Evolutionary conservation across 2,888 invertebrate species (phyloP).

Genomic region (Pammene aurita): DNA sequence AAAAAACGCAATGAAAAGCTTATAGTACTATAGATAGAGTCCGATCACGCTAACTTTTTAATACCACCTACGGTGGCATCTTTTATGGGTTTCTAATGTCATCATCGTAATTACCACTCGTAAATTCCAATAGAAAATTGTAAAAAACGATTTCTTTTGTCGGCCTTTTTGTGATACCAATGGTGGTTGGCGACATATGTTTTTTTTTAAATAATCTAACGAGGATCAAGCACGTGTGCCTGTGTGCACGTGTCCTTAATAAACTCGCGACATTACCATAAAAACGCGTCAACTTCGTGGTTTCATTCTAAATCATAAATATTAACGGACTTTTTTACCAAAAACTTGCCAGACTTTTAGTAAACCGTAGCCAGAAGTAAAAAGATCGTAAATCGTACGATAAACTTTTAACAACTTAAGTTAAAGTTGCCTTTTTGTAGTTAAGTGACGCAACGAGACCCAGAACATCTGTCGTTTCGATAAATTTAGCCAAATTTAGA

Average conservation of each 20-base stretch:
- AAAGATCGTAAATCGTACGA: not conserved
- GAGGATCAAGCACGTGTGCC: not conserved
- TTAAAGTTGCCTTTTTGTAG: not conserved
- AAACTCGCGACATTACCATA: slow-evolving; percentile 11
- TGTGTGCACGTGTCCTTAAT: not conserved
- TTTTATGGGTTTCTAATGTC: too few species aligned
- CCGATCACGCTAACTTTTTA: too few species aligned
- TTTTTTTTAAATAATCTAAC: not conserved
- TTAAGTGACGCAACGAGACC: slow-evolving; percentile 42
- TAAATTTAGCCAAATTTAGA: slow-evolving; percentile 37
- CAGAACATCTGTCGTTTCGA: slow-evolving; percentile 45
- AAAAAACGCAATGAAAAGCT: not conserved
- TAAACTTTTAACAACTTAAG: slow-evolving; percentile 5
- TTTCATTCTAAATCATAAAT: slow-evolving; percentile 22
- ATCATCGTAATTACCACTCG: too few species aligned
- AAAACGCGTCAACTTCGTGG: slow-evolving; percentile 12
- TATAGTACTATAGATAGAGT: too few species aligned
- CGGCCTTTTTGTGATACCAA: too few species aligned
- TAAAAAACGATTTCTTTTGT: too few species aligned
- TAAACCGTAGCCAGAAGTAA: not conserved
- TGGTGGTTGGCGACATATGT: too few species aligned
- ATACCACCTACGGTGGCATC: too few species aligned
- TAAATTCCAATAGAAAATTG: too few species aligned
- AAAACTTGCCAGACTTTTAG: not conserved
- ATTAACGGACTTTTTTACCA: slow-evolving; percentile 13